phyloP scores from a whole-genome alignment of 2,888 invertebrate species.

The Dione vanillae region DNA sequence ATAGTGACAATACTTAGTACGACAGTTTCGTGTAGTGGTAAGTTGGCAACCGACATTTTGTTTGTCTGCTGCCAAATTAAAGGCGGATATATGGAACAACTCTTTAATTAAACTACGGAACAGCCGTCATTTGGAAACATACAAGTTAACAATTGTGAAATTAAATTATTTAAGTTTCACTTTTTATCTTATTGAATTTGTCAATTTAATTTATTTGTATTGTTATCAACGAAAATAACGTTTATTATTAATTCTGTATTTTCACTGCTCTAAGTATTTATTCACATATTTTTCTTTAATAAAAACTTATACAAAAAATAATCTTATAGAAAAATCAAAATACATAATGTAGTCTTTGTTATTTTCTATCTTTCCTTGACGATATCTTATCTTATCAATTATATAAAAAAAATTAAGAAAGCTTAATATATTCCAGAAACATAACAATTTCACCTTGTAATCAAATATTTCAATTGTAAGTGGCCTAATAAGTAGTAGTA shows the following conservation, averaged over 20 bases:
- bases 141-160: not conserved
- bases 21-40: constrained; percentile 21
- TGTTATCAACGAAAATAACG: too few relatives aligned
- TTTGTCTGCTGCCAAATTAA: constrained; percentile 23
- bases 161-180: constrained; percentile 3
- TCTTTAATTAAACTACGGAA: constrained; percentile 19
- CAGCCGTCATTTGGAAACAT: constrained; percentile 2
- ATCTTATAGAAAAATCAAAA: too few relatives aligned
- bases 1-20: constrained; percentile 1
- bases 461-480: too few relatives aligned
- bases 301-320: too few relatives aligned
- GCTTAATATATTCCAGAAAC: not conserved
- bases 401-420: not conserved
- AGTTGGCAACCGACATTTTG: constrained; percentile 21
- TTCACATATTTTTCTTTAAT: too few relatives aligned
- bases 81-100: constrained; percentile 4
- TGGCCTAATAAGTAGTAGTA: constrained; percentile 32
- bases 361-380: too few relatives aligned
- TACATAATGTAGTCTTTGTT: too few relatives aligned
- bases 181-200: too few relatives aligned
- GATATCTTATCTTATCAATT: too few relatives aligned
- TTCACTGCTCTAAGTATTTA: too few relatives aligned
- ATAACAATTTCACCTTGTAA: not conserved
- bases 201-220: constrained; percentile 3
- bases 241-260: too few relatives aligned